Evolutionary conservation across 2,797 vertebrate species (phyloP), one percentile per base, ranked within the genome.

Genomic region (Amniataba percoides): DNA sequence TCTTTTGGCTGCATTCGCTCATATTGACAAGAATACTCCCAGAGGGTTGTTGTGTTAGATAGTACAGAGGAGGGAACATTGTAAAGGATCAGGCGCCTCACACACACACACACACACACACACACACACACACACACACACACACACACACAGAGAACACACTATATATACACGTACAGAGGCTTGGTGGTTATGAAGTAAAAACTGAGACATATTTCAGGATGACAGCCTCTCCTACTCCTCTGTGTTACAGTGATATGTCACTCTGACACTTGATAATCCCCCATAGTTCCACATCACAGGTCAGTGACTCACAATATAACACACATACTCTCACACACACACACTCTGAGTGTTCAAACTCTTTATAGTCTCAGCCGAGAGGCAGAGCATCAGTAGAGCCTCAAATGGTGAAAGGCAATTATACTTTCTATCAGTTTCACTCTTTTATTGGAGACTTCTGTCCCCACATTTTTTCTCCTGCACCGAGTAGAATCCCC

Each of bases 241-340:
- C 81, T 75, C 78, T 58, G 81, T 79, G 87, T 77, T 88, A 77
- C 71, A 85, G 89, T 82, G 62, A 93, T 93, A 84, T 87, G 88
- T 94, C 92, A 93, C 86, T 70, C 69, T 93, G 94, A 92, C 92
- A 93, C 89, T 88, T 91, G 90, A 92, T 92, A 86, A 91, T 90
- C 88, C 84, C 83, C 78, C 72, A 68, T 74, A 90, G 90, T 89
- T 91, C 87, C 87, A 88, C 87, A 84, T 90, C 82, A 81, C 84
- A 56, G 82, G 78, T 86, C 80, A 85, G 57, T 51, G 36, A 61
- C 83, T 84, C 74, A 71, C 51, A 78, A 73, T 80, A 57, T 52
- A 67, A n/a, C 55, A 76, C 53, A 48, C 62, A 69, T 42, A 51
- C 74, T 46, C 74, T 46, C 63, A 60, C 43, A 71, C 48, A 77